Conservation (phyloP, 1,140 invertebrate genomes). For the Orchestia grillus region DNA sequence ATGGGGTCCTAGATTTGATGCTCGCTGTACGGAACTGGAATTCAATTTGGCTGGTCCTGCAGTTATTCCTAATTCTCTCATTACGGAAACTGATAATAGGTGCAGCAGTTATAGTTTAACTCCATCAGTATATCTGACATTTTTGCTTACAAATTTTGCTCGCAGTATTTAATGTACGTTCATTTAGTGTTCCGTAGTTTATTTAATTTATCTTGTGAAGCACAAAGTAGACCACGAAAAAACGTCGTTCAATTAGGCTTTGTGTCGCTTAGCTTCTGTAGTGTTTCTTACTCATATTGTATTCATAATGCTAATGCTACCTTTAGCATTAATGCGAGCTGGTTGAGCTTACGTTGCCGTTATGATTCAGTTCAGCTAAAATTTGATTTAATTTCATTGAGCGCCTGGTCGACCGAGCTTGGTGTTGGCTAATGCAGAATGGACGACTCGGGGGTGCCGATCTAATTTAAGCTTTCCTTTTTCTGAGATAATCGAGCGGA, state of each 20-base stretch:
- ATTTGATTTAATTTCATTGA: neutral
- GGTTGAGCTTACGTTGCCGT: too few species aligned
- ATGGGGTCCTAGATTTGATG: neutral
- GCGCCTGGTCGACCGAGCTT: neutral
- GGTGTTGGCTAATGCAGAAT: neutral
- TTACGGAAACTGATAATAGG: neutral
- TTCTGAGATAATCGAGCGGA: neutral
- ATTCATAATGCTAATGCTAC: too few species aligned
- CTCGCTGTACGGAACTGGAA: neutral
- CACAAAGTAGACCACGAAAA: too few species aligned
- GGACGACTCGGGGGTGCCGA: neutral
- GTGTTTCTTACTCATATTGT: too few species aligned
- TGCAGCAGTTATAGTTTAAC: neutral
- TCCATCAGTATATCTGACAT: too few species aligned
- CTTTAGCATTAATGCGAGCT: too few species aligned
- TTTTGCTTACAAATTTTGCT: neutral
- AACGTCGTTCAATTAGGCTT: too few species aligned
- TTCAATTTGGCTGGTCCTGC: neutral
- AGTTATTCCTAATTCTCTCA: neutral
- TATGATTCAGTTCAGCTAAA: too few species aligned
- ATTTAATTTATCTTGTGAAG: too few species aligned
- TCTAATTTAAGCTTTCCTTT: neutral
- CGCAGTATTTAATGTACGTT: too few species aligned
- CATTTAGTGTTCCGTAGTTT: too few species aligned
- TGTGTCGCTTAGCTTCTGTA: too few species aligned